Percentiles rank a stretch among this genome's conserved stretches.
Conservation (phyloP, 1,140 invertebrate genomes). For the Sogatella furcifera region DNA sequence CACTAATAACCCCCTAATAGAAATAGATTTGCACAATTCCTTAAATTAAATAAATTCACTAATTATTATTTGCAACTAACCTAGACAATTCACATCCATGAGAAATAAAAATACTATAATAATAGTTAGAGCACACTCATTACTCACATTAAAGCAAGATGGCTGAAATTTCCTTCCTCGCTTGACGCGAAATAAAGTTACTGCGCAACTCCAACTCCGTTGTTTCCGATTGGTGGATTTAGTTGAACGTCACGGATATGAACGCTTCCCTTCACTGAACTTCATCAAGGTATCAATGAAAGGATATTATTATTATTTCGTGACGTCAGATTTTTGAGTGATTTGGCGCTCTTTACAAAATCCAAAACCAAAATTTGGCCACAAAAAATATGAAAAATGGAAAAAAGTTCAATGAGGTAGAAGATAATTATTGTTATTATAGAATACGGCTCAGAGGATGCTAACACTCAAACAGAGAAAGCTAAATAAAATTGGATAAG, state of each 20-base stretch:
- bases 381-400: too few relatives aligned
- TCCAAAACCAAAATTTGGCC: too few relatives aligned
- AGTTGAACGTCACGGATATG: background rate
- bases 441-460: too few relatives aligned
- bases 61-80: conserved; percentile 5
- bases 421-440: too few relatives aligned
- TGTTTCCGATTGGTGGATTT: background rate
- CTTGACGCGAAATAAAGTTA: conserved; percentile 24
- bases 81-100: conserved; percentile 5
- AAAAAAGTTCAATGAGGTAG: too few relatives aligned
- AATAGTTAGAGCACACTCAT: conserved; percentile 18
- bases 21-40: background rate
- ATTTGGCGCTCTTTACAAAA: too few relatives aligned
- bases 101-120: conserved; percentile 11
- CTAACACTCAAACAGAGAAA: too few relatives aligned
- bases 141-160: conserved; percentile 27
- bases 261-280: background rate
- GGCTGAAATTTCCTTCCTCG: conserved; percentile 25
- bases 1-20: background rate
- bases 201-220: conserved; percentile 22
- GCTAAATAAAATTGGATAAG: too few relatives aligned
- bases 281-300: background rate
- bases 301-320: background rate
- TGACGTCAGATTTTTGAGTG: too few relatives aligned
- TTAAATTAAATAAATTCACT: background rate